phyloP scores from a whole-genome alignment of 2,113 vertebrate genomes.

The Brienomyrus brachyistius region DNA sequence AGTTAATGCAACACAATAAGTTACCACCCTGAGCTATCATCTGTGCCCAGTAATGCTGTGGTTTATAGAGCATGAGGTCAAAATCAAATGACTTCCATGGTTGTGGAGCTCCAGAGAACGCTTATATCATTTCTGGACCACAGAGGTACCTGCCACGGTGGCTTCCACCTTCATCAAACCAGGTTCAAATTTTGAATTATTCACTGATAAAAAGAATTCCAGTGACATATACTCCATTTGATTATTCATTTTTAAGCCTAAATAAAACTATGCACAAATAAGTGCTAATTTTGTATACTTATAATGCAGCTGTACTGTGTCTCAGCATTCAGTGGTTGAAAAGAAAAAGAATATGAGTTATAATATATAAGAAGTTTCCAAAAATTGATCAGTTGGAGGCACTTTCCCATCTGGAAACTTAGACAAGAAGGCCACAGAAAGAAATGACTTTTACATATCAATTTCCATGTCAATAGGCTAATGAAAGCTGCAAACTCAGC shows the following conservation, averaged over 20 bases:
- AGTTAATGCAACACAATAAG: slow-evolving; percentile 1
- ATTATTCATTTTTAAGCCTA: not conserved
- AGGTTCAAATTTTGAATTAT: not conserved
- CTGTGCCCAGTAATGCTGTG: not conserved
- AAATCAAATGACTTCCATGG: not conserved
- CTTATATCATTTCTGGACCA: not conserved
- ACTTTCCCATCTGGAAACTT: not conserved
- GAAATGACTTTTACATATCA: not conserved
- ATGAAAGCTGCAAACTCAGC: not conserved
- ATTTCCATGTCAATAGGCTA: not conserved
- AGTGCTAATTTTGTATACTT: not conserved
- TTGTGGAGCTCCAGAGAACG: not conserved
- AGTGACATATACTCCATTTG: not conserved
- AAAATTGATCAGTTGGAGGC: not conserved
- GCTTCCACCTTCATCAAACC: not conserved
- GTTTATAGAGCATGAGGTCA: not conserved
- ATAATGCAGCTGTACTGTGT: not conserved
- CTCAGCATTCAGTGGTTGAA: not conserved
- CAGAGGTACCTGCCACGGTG: not conserved
- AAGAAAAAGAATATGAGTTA: not conserved
- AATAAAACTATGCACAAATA: not conserved
- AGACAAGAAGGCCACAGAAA: not conserved
- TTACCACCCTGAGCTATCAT: not conserved
- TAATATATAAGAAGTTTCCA: not conserved
- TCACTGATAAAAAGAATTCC: not conserved